Base-by-base conservation (phyloP, 2,888 invertebrate species). In the Napeogenes inachia region DNA sequence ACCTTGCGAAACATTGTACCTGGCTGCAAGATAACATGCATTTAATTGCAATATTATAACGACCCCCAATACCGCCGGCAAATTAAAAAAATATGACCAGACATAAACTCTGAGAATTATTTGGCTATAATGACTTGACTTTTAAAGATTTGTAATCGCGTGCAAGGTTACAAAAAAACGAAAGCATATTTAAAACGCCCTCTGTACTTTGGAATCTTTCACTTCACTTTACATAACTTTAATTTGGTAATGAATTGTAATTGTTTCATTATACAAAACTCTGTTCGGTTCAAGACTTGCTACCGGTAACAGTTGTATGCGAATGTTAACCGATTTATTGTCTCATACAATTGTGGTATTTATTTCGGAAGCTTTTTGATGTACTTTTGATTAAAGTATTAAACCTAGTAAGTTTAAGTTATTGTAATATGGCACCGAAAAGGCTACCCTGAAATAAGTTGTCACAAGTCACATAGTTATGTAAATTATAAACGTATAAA, bases 121-220 rank as follows among this genome's bases (percentile, higher is more conserved):
- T 71, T 62, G 67, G 65, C 65, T 61, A 63, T 68, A 72, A 71
- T 68, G 62, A 67, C 66, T 68, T 68, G 70, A 71, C 69, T 70
- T 73, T 74, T 77, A 73, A 72, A 70, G 65, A 71, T 74, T 75
- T 76, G 70, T 74, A 75, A 76, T 75, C 71, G 65, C 69, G 65
- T 59, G 70, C 80, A 82, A 84, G 81, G 81, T 77, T 78, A 72
- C 3, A 73, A 73, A 73, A 74, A 75, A 82, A 76, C 70, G 74
- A 75, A 79, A 80, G 73, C 81, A 80, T 62, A 66, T 68, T 69
- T 76, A 76, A 78, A 79, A 75, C 67, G 78, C 78, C 80, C 80
- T 80, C 73, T 75, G 71, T 63, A 67, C 66, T 63, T 60, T 67
- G 70, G 66, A 73, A 71, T 77, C 75, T 78, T 76, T 79, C 76